These are phyloP conservation scores for Notocelia uddmanniana DNA, from an alignment of 2,888 invertebrate genomes.

Conservation along the genomic window DNA sequence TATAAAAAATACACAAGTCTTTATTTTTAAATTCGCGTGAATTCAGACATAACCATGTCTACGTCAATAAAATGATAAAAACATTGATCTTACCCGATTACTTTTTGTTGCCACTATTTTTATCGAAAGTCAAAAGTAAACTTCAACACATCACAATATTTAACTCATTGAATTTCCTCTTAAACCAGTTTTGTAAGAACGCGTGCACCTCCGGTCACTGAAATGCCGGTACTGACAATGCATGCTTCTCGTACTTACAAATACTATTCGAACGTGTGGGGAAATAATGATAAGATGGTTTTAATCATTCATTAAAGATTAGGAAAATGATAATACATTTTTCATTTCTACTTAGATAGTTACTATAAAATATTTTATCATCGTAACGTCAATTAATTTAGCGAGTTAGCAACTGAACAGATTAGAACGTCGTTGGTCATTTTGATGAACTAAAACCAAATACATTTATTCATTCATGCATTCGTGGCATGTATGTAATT, in stretches of 20 bases:
- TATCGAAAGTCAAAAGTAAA: constrained; percentile 13
- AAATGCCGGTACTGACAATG: constrained; percentile 48
- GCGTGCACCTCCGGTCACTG: constrained; percentile 49
- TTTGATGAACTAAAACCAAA: not conserved
- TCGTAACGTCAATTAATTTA: not conserved
- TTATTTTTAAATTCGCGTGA: not conserved
- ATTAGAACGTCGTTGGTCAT: not conserved
- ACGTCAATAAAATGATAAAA: too few species aligned
- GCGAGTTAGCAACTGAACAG: too few species aligned
- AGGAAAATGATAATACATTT: not conserved
- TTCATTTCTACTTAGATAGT: not conserved
- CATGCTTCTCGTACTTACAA: constrained; percentile 11
- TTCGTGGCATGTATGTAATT: too few species aligned
- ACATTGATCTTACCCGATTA: constrained; percentile 13
- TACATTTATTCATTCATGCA: too few species aligned
- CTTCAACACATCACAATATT: constrained; percentile 39
- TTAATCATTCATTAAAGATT: not conserved
- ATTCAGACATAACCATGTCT: too few species aligned
- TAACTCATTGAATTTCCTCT: not conserved
- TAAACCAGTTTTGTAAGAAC: constrained; percentile 25
- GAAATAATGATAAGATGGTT: constrained; percentile 12
- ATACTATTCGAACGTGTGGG: constrained; percentile 24
- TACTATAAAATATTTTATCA: not conserved
- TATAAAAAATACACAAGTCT: not conserved
- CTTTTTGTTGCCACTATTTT: not conserved